These are phyloP conservation scores for Halesus radiatus DNA, from an alignment of 1,140 invertebrate species.

Conservation along the genomic window DNA sequence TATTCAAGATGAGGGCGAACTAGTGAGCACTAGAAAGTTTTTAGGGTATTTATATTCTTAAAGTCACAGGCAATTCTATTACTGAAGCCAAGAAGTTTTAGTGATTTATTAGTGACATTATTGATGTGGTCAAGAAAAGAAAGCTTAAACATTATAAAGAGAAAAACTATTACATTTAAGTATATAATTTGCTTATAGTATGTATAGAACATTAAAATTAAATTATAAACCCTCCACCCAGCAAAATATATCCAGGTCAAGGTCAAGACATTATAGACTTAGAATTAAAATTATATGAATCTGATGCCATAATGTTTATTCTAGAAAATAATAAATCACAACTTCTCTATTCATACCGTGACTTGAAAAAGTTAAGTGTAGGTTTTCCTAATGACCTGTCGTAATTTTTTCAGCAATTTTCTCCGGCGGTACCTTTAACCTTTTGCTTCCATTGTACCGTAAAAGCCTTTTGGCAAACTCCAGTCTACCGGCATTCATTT, in stretches of 20 bases:
- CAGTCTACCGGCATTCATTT: neutral
- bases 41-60: too few species aligned
- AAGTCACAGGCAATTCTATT: too few species aligned
- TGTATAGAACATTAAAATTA: too few species aligned
- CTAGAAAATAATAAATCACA: neutral
- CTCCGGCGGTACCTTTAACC: neutral
- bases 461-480: constrained; percentile 6
- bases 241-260: neutral
- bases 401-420: constrained; percentile 6
- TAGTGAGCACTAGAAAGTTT: too few species aligned
- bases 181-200: too few species aligned
- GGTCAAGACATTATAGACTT: neutral
- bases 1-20: too few species aligned
- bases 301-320: neutral
- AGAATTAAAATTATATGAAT: neutral
- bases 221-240: too few species aligned
- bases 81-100: too few species aligned
- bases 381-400: neutral
- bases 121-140: too few species aligned
- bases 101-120: too few species aligned
- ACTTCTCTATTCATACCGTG: constrained; percentile 6
- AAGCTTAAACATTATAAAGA: too few species aligned
- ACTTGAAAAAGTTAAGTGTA: neutral
- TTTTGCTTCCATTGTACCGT: constrained; percentile 9
- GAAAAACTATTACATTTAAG: too few species aligned